Conservation (phyloP, 2,888 invertebrate genomes). For the Himalopsyche kuldschensis region DNA sequence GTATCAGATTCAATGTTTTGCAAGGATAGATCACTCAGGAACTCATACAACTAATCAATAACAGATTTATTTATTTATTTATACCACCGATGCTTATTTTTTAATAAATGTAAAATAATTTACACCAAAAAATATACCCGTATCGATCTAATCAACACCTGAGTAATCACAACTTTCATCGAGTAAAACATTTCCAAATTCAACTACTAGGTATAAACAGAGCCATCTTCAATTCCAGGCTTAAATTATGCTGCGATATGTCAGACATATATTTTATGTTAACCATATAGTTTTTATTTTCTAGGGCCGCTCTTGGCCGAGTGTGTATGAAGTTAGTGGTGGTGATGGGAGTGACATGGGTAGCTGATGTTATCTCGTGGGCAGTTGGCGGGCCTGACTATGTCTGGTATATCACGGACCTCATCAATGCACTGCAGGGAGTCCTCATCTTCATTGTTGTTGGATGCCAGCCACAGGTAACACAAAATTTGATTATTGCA, state of each 20-base stretch:
- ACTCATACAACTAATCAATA: no score
- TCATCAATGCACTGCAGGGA: slow-evolving; percentile 85
- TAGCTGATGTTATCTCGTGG: slow-evolving; percentile 83
- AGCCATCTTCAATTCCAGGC: not conserved
- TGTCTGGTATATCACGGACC: slow-evolving; percentile 81
- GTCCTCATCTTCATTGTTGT: slow-evolving; percentile 87
- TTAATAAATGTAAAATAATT: no score
- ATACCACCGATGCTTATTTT: no score
- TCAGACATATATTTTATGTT: not conserved
- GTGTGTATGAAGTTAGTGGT: slow-evolving; percentile 85
- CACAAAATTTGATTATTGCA: not conserved
- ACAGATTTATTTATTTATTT: no score
- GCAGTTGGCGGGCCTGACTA: slow-evolving; percentile 78
- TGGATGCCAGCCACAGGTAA: slow-evolving; percentile 83
- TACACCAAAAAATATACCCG: no score
- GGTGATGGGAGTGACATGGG: slow-evolving; percentile 80
- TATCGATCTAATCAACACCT: no score
- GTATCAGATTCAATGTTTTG: no score
- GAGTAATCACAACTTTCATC: no score
- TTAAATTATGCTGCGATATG: not conserved
- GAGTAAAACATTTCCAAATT: no score
- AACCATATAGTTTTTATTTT: slow-evolving; percentile 41
- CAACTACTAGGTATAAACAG: no score
- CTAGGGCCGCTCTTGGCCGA: slow-evolving; percentile 76
- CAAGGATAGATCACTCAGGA: no score